Conservation (phyloP, 2,113 vertebrate genomes). For the Copsychus sechellarum region DNA sequence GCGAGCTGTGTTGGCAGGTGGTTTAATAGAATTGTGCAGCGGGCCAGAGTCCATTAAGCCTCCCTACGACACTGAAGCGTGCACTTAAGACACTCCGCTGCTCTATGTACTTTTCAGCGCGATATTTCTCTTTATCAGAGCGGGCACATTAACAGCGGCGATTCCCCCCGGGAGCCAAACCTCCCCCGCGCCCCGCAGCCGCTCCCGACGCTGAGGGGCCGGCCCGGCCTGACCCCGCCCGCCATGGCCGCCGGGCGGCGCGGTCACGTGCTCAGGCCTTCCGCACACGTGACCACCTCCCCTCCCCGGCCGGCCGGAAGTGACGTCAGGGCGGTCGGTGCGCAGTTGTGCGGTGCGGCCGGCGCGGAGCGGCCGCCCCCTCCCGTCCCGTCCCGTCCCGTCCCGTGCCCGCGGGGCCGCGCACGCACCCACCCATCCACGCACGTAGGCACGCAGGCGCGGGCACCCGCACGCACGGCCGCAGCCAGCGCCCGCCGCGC, state of each 20-base stretch:
- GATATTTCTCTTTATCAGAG: fast-evolving
- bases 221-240: not conserved
- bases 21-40: fast-evolving
- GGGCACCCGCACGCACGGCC: too few species aligned
- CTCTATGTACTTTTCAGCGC: fast-evolving
- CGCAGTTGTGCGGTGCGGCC: not conserved
- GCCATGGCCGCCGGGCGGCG: not conserved
- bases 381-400: not conserved
- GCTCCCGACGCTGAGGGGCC: not conserved
- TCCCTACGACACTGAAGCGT: fast-evolving
- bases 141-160: fast-evolving
- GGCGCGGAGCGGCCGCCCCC: not conserved
- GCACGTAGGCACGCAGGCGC: too few species aligned
- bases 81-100: fast-evolving
- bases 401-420: not conserved
- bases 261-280: not conserved
- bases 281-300: not conserved
- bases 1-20: not conserved
- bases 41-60: fast-evolving
- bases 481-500: too few species aligned
- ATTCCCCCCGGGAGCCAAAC: fast-evolving
- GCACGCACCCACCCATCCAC: not conserved
- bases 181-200: too few species aligned
- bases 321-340: not conserved
- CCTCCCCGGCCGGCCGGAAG: not conserved